Evolutionary conservation across 2,113 vertebrate species (phyloP).

Genomic region (Crotalus horridus): DNA sequence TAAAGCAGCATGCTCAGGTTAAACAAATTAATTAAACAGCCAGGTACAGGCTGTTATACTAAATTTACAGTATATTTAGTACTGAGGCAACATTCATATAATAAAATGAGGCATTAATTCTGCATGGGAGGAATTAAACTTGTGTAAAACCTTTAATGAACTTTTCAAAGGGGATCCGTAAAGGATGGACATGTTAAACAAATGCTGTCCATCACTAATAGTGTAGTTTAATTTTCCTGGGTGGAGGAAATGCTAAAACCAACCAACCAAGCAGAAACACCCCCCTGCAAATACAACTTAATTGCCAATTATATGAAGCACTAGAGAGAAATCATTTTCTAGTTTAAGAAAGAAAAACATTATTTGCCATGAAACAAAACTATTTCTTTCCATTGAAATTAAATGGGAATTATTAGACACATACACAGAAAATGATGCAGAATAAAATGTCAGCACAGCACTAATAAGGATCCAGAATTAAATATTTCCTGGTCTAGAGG

Average conservation of each 20-base stretch:
- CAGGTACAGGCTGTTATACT: slow-evolving; percentile 58
- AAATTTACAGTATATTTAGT: slow-evolving; percentile 54
- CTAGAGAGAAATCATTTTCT: slow-evolving; percentile 4
- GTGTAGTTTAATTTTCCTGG: slow-evolving; percentile 30
- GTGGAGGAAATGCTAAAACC: slow-evolving; percentile 20
- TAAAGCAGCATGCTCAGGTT: slow-evolving; percentile 61
- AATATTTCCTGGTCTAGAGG: background rate
- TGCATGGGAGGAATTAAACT: slow-evolving; percentile 66
- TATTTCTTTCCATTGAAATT: background rate
- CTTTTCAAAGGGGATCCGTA: slow-evolving; percentile 57
- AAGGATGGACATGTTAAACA: slow-evolving; percentile 55
- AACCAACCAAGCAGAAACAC: background rate
- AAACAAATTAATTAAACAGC: slow-evolving; percentile 70
- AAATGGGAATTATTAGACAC: background rate
- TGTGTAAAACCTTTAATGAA: slow-evolving; percentile 66
- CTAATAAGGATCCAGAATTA: background rate
- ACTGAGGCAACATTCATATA: slow-evolving; percentile 59
- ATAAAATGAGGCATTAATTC: slow-evolving; percentile 67
- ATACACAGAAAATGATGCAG: background rate
- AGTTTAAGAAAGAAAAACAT: background rate
- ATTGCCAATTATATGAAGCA: background rate
- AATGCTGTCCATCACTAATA: slow-evolving; percentile 58
- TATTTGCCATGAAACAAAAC: slow-evolving; percentile 6
- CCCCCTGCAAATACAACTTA: background rate
- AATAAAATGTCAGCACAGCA: background rate